phyloP scores from a whole-genome alignment of 2,888 invertebrate genomes.

The Abrostola tripartita region DNA sequence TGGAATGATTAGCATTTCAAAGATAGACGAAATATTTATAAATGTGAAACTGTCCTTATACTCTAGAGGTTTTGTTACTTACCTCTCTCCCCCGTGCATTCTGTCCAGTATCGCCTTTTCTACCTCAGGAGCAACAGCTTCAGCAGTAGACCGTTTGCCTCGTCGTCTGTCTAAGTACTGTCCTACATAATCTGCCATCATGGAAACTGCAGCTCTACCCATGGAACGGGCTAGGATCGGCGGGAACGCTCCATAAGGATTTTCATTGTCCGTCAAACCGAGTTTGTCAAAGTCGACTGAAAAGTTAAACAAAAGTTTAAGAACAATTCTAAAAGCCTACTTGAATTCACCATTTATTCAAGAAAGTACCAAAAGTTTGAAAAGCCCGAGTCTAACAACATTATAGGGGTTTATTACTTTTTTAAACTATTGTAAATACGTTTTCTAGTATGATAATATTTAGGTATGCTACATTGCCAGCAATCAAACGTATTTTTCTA shows the following conservation, averaged over 20 bases:
- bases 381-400: too few relatives aligned
- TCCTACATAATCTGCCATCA: slow-evolving; percentile 92
- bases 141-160: slow-evolving; percentile 80
- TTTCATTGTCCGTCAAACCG: slow-evolving; percentile 96
- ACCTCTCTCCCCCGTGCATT: slow-evolving; percentile 94
- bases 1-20: slow-evolving; percentile 45
- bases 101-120: slow-evolving; percentile 75
- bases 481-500: too few relatives aligned
- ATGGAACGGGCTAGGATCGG: slow-evolving; percentile 93
- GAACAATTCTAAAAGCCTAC: too few relatives aligned
- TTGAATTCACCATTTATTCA: too few relatives aligned
- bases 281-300: slow-evolving; percentile 95
- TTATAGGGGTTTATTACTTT: too few relatives aligned
- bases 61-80: slow-evolving; percentile 31
- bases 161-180: slow-evolving; percentile 90
- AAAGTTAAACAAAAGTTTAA: slow-evolving; percentile 36
- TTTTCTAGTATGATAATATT: too few relatives aligned
- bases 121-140: slow-evolving; percentile 71
- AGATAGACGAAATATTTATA: slow-evolving; percentile 17
- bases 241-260: slow-evolving; percentile 94
- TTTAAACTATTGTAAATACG: too few relatives aligned
- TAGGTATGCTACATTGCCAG: too few relatives aligned
- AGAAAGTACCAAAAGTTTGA: too few relatives aligned
- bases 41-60: background rate
- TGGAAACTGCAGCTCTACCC: slow-evolving; percentile 91